Conservation (phyloP, 2,797 vertebrate species). For the Mastacembelus armatus region DNA sequence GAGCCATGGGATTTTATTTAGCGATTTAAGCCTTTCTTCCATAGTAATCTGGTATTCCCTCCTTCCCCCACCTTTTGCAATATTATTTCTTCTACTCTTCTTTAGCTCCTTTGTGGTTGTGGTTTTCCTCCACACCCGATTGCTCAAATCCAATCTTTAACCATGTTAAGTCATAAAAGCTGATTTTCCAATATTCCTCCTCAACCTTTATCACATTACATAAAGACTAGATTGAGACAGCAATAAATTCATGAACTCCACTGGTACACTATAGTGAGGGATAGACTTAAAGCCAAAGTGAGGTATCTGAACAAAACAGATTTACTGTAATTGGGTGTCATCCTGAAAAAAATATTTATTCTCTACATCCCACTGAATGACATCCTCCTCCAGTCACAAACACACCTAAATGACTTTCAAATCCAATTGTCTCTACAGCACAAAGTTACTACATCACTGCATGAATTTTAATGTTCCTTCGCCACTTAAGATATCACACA, state of each 20-base stretch:
- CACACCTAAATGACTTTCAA: slow-evolving; percentile 48
- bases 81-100: background rate
- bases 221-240: slow-evolving; percentile 32
- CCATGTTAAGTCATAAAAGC: slow-evolving; percentile 34
- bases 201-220: slow-evolving; percentile 48
- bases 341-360: slow-evolving; percentile 47
- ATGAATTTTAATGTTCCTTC: slow-evolving; percentile 55
- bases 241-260: slow-evolving; percentile 41
- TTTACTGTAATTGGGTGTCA: slow-evolving; percentile 55
- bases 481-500: slow-evolving; percentile 53
- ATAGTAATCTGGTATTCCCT: background rate
- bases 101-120: background rate
- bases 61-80: too few relatives aligned
- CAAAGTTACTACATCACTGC: slow-evolving; percentile 31
- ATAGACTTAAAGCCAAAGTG: slow-evolving; percentile 45
- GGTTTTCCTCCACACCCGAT: slow-evolving; percentile 25
- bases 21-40: slow-evolving; percentile 12
- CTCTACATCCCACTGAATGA: slow-evolving; percentile 36
- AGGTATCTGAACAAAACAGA: slow-evolving; percentile 57
- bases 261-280: background rate
- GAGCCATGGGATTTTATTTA: background rate
- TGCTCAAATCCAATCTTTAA: slow-evolving; percentile 43
- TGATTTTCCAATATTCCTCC: slow-evolving; percentile 31
- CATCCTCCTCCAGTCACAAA: slow-evolving; percentile 53
- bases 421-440: slow-evolving; percentile 48